A percentile compares a stretch with the other conserved stretches of the same genome.
Conservation (phyloP, 2,888 invertebrate species). For the Trachelus stipa region DNA sequence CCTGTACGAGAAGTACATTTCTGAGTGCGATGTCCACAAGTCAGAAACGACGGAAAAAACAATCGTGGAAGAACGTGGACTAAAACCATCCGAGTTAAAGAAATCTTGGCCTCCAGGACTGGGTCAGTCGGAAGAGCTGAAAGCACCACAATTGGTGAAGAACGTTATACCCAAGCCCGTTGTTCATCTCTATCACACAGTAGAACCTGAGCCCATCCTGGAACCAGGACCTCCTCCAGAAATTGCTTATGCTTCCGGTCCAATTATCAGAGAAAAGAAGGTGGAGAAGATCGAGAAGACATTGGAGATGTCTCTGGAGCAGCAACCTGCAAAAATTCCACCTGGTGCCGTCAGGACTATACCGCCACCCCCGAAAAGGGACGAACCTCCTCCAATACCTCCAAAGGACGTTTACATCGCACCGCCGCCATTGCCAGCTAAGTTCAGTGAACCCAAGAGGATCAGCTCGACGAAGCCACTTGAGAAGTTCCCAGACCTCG, state of each 20-base stretch:
- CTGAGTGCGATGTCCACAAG: conserved; percentile 54
- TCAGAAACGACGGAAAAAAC: conserved; percentile 55
- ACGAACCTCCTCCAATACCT: conserved; percentile 60
- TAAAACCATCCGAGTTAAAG: conserved; percentile 67
- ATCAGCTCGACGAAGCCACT: conserved; percentile 53
- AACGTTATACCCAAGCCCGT: conserved; percentile 56
- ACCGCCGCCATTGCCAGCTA: conserved; percentile 64
- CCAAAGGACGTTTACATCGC: conserved; percentile 57
- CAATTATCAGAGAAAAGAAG: conserved; percentile 69
- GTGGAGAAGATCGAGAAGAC: conserved; percentile 68
- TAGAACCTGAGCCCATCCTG: conserved; percentile 56
- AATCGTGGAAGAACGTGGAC: conserved; percentile 63
- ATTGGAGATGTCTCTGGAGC: conserved; percentile 68
- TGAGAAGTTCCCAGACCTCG: conserved; percentile 66
- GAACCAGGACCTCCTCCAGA: conserved; percentile 78
- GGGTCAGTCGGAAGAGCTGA: conserved; percentile 60
- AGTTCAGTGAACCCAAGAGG: conserved; percentile 47
- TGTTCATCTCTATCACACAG: conserved; percentile 49
- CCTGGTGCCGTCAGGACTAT: conserved; percentile 71
- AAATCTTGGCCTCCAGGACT: conserved; percentile 68
- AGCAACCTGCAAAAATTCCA: conserved; percentile 69
- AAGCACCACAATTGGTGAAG: conserved; percentile 69
- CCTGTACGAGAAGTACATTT: conserved; percentile 55
- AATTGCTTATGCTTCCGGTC: conserved; percentile 74
- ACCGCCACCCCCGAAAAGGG: conserved; percentile 63